phyloP scores from a whole-genome alignment of 2,888 invertebrate species.

The Papilio gigon region DNA sequence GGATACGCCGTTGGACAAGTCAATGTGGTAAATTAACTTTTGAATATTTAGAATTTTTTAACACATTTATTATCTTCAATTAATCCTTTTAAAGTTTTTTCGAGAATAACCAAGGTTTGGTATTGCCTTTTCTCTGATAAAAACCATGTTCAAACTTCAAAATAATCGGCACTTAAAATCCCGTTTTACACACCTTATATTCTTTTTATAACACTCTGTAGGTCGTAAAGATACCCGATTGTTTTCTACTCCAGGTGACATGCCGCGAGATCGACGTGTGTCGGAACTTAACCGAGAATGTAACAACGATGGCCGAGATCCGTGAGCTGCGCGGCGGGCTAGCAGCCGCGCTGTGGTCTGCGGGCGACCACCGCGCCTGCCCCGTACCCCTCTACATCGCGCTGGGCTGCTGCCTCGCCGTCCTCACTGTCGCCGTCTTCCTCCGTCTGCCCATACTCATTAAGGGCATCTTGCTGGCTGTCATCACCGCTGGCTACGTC shows the following conservation, averaged over 20 bases:
- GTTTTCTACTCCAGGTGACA: conserved; percentile 61
- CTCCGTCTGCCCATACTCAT: conserved; percentile 90
- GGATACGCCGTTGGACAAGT: conserved; percentile 95
- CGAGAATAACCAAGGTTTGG: no score
- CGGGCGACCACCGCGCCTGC: conserved; percentile 88
- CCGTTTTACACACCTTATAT: no score
- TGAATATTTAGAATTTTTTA: no score
- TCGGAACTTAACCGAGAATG: conserved; percentile 71
- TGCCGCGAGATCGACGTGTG: conserved; percentile 73
- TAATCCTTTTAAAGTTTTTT: no score
- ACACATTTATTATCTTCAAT: no score
- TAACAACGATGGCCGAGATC: conserved; percentile 79
- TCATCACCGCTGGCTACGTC: conserved; percentile 91
- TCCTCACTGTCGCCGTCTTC: conserved; percentile 92
- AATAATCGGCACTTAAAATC: no score
- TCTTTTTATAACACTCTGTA: no score
- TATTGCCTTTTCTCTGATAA: no score
- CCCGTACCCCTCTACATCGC: conserved; percentile 94
- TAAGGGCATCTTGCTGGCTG: conserved; percentile 88
- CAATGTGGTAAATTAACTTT: conserved; percentile 90
- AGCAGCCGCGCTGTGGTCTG: conserved; percentile 69
- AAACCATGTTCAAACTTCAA: no score
- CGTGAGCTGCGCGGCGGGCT: conserved; percentile 63
- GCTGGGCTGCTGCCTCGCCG: conserved; percentile 91
- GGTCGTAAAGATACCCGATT: no score